Evolutionary conservation across 2,888 invertebrate species (phyloP).

Genomic region (Mamestra brassicae): DNA sequence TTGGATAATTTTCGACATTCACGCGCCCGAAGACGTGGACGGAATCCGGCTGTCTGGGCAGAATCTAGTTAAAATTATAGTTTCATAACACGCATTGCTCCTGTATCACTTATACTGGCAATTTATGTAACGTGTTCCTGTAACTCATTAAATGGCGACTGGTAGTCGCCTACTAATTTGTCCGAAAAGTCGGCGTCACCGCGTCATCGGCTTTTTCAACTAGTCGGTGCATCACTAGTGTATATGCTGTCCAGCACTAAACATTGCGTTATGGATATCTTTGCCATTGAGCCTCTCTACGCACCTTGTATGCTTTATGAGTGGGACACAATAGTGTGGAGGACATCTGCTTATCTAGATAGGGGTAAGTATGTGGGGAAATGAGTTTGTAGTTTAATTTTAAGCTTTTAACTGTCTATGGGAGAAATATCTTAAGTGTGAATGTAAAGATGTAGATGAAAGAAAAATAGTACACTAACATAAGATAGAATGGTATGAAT

Average conservation of each 20-base stretch:
- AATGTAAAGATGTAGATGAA: background rate
- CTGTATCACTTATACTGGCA: no score
- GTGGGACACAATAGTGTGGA: constrained; percentile 9
- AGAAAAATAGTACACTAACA: no score
- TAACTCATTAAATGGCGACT: background rate
- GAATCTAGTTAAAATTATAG: no score
- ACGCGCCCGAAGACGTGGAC: no score
- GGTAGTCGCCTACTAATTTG: background rate
- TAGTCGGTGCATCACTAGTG: background rate
- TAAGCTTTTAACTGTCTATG: background rate
- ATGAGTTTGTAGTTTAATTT: background rate
- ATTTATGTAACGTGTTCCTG: no score
- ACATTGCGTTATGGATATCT: constrained; percentile 54
- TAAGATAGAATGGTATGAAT: background rate
- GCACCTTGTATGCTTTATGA: constrained; percentile 58
- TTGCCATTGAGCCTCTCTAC: constrained; percentile 32
- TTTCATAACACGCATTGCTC: no score
- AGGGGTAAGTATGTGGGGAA: background rate
- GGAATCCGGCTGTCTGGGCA: no score
- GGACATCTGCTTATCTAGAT: constrained; percentile 46
- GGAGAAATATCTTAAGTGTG: background rate
- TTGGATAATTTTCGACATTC: no score
- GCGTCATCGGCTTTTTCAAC: background rate
- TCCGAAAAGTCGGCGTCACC: no score
- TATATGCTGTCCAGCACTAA: constrained; percentile 9